A percentile compares a stretch with the other conserved stretches of the same genome.
phyloP scores from a whole-genome alignment of 2,113 vertebrate species.

The Gymnogyps californianus region DNA sequence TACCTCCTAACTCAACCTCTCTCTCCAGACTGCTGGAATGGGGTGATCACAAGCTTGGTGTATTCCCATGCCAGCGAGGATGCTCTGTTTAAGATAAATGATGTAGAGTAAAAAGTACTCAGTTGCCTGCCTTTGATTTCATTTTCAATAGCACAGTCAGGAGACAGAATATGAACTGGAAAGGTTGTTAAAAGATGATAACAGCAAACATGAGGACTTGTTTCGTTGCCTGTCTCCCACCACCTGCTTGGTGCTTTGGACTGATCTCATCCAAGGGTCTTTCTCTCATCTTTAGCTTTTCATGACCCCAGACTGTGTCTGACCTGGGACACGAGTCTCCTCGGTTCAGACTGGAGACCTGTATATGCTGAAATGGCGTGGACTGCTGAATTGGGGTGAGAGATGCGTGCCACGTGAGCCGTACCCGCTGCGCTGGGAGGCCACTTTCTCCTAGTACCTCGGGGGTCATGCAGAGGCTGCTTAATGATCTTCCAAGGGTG shows the following conservation, averaged over 20 bases:
- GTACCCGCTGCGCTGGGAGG: rapidly evolving
- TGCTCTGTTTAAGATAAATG: not conserved
- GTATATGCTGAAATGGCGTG: not conserved
- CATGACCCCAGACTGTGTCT: not conserved
- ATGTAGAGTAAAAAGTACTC: not conserved
- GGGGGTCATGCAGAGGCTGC: not conserved
- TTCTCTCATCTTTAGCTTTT: not conserved
- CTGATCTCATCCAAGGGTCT: not conserved
- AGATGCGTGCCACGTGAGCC: rapidly evolving
- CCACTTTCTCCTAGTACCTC: not conserved
- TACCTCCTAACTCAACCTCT: not conserved
- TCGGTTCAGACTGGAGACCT: not conserved
- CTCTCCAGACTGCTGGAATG: not conserved
- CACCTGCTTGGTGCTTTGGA: not conserved
- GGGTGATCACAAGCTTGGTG: not conserved
- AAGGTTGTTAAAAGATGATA: not conserved
- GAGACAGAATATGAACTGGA: not conserved
- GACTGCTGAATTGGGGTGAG: not conserved
- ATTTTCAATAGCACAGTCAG: not conserved
- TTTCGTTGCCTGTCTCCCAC: not conserved
- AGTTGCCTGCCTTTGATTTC: not conserved
- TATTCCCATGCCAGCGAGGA: not conserved
- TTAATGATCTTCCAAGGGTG: not conserved
- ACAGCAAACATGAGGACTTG: not conserved
- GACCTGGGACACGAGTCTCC: not conserved